Percentiles rank a stretch among this genome's conserved stretches.
Conservation (phyloP, 2,888 invertebrate genomes). For the Drosophila rubida region DNA sequence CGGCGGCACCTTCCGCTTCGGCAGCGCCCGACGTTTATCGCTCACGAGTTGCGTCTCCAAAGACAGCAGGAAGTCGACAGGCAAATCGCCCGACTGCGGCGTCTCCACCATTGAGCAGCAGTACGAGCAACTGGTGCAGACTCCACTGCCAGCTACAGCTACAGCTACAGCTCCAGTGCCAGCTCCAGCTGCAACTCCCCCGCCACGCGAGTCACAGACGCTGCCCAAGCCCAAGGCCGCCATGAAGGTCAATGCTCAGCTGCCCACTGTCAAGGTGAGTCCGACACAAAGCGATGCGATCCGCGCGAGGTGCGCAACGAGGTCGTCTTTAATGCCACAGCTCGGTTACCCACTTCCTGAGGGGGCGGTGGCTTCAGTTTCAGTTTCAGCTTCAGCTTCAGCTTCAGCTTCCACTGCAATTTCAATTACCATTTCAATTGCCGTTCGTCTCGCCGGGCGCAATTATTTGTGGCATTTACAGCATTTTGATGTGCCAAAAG, state of each 20-base stretch:
- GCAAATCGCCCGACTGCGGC: constrained; percentile 25
- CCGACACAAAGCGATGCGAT: background rate
- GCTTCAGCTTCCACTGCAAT: constrained; percentile 1
- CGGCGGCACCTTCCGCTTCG: constrained; percentile 66
- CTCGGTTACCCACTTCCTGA: constrained; percentile 4
- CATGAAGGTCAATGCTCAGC: constrained; percentile 78
- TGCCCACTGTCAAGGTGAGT: constrained; percentile 81
- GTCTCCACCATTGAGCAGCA: constrained; percentile 44
- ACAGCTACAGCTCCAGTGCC: constrained; percentile 9
- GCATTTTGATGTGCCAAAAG: constrained; percentile 12
- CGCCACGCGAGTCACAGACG: constrained; percentile 24
- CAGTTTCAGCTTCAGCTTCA: background rate
- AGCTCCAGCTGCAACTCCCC: too few relatives aligned
- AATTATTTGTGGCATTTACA: constrained; percentile 35
- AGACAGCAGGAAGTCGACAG: constrained; percentile 51
- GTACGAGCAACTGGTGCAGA: constrained; percentile 35
- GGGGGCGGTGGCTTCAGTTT: constrained; percentile 8
- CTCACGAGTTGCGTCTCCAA: constrained; percentile 69
- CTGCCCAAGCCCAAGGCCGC: constrained; percentile 25
- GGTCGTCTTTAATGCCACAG: constrained; percentile 1
- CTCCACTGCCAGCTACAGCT: background rate
- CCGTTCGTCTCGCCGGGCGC: constrained; percentile 32
- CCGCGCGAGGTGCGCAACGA: background rate
- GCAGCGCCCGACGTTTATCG: constrained; percentile 76
- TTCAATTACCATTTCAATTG: constrained; percentile 7